These are phyloP conservation scores for Serinus canaria DNA, from an alignment of 2,113 vertebrate species.

Conservation along the genomic window DNA sequence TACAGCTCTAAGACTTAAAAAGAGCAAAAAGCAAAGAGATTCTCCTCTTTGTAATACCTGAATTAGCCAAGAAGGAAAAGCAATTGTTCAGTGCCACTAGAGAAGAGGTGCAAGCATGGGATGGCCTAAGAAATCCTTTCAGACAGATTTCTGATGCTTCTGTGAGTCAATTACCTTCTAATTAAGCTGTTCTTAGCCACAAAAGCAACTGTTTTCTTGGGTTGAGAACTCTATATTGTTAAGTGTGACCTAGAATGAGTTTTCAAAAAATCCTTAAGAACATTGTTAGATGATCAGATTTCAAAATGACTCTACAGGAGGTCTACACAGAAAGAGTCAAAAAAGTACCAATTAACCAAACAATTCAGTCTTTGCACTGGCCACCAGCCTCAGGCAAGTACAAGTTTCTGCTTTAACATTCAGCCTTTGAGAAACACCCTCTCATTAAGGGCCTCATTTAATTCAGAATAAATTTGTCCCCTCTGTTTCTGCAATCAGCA, in stretches of 20 bases:
- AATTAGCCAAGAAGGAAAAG: not conserved
- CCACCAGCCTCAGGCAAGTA: not conserved
- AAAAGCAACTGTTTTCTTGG: not conserved
- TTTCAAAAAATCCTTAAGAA: not conserved
- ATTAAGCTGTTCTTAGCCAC: slow-evolving; percentile 23
- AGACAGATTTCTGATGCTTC: not conserved
- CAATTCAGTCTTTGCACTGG: not conserved
- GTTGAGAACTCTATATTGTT: not conserved
- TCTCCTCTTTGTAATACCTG: not conserved
- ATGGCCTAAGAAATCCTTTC: not conserved
- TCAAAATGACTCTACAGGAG: not conserved
- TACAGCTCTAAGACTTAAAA: not conserved
- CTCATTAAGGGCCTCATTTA: not conserved
- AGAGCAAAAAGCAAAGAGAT: not conserved
- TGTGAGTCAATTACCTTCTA: slow-evolving; percentile 1
- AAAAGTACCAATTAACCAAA: not conserved
- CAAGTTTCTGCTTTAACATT: not conserved
- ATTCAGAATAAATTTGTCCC: not conserved
- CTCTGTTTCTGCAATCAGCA: not conserved
- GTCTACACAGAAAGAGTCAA: not conserved
- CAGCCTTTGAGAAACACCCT: not conserved
- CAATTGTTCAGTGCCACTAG: not conserved
- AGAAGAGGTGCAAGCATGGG: not conserved
- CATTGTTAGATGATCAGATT: not conserved
- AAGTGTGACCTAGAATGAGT: not conserved